Percentiles rank a stretch among this genome's conserved stretches.
phyloP scores from a whole-genome alignment of 2,888 invertebrate species.

The Pachymerium ferrugineum region DNA sequence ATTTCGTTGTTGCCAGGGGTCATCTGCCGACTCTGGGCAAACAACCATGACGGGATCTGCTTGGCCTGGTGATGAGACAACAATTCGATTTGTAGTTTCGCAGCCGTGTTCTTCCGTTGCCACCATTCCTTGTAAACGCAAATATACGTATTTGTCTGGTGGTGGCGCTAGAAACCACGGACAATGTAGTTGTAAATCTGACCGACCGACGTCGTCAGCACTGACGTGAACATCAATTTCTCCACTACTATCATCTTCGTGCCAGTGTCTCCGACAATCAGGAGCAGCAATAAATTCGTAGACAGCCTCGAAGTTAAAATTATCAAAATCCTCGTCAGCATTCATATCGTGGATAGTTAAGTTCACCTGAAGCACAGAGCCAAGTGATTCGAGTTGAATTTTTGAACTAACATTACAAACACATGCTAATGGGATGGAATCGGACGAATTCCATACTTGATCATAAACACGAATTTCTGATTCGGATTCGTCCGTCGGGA shows the following conservation, averaged over 20 bases:
- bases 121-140: constrained; percentile 39
- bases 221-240: constrained; percentile 64
- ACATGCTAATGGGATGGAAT: constrained; percentile 57
- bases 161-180: constrained; percentile 41
- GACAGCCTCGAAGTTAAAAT: constrained; percentile 70
- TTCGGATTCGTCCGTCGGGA: constrained; percentile 35
- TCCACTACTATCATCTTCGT: constrained; percentile 65
- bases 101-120: constrained; percentile 55
- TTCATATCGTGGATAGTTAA: constrained; percentile 73
- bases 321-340: constrained; percentile 71
- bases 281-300: constrained; percentile 72
- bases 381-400: constrained; percentile 62
- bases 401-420: constrained; percentile 53
- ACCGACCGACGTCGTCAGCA: constrained; percentile 71
- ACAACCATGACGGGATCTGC: constrained; percentile 35
- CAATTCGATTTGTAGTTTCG: constrained; percentile 63
- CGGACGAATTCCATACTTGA: constrained; percentile 53
- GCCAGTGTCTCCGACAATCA: constrained; percentile 62
- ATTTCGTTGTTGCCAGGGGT: no score
- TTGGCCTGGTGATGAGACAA: constrained; percentile 57
- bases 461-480: constrained; percentile 38
- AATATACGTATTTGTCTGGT: constrained; percentile 40
- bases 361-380: constrained; percentile 64
- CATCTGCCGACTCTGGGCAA: constrained; percentile 32
- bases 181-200: constrained; percentile 55